Evolutionary conservation across 2,797 vertebrate species (phyloP), one percentile per base, ranked within the genome.

Genomic region (Coilia nasus): DNA sequence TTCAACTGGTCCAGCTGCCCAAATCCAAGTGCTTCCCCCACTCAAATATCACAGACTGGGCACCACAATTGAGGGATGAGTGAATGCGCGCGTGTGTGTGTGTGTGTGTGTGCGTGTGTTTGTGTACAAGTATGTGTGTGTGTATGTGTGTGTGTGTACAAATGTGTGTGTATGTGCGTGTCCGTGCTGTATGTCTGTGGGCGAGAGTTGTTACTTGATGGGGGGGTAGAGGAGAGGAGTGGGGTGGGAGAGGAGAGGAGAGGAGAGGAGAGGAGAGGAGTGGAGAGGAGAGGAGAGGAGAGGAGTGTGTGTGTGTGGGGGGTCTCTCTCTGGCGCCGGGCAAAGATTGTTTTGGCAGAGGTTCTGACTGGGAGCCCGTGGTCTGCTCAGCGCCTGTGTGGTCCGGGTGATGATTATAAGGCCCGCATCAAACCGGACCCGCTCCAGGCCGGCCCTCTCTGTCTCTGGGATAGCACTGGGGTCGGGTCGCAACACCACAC

Each of bases 301-400:
- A 5, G 35, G 35, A 5, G 62, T 23, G 62, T 67, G 62, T 25
- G 25, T 35, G 67, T 35, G 64, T 12, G 28, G 67, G 67, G 31
- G 28, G 28, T 17, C 57, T 71, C 31, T 71, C 67, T 35, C 67
- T 71, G 67, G 67, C 67, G 67, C 67, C 67, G 15, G 67, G 28
- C 67, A 35, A 31, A 71, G 67, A 71, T 71, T 71, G 31, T 78
- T 78, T 78, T 78, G 71, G 71, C 71, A 78, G 71, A 19, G 71
- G 31, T 78, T 78, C 31, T 78, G 35, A 44, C 64, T 71, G 25
- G 12, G 28, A 54, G 14, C 50, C 50, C 10, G 50, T 17, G 25
- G 35, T 44, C 1, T 78, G 0, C 23, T 23, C 17, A 21, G 71
- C 4, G 31, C 71, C 31, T 78, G 71, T 78, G 71, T 78, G 71